Evolutionary conservation across 2,797 vertebrate genomes (phyloP), one percentile per base, ranked within the genome.

Genomic region (Phoeniculus purpureus): DNA sequence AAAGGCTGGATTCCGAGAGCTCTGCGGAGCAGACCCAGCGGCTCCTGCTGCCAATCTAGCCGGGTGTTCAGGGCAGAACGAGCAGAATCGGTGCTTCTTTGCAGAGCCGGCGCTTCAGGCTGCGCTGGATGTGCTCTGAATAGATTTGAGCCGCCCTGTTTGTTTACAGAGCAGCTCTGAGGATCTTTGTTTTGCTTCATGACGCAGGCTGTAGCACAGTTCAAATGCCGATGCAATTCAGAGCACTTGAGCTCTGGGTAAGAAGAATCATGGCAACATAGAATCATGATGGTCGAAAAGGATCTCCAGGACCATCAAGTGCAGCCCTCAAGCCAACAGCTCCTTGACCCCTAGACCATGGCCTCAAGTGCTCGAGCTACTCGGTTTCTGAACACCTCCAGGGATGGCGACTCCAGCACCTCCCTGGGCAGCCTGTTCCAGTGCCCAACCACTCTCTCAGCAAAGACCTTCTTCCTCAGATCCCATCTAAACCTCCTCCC

Each of bases 1-100:
- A 92, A 94, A 66, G 65, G 48, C 67, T 58, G 64, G 73, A 77
- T 87, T 91, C 92, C 86, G 87, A 94, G 94, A 93, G 68, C 74
- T 77, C 75, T 92, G 65, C 80, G 50, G 52, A 59, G 78, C 0
- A 0, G 56, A 74, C 85, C 79, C 66, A 89, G 80, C 75, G 83
- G 89, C 62, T 73, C 20, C 91, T 29, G 10, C 59, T 94, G 84
- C 73, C 91, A 92, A 89, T 89, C 87, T 92, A 58, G 43, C 91
- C 60, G 71, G 50, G 26, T 81, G 59, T 89, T 94, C 81, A 87
- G 26, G 87, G 78, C 79, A 93, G 71, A 90, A 92, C 59, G 74
- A 81, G 68, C 51, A 95, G 88, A 93, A 92, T 89, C 79, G 52
- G 75, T 74, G 47, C 25, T 82, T 87, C 80, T 91, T 84, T 93